Percentiles rank a stretch among this genome's conserved stretches.
phyloP scores from a whole-genome alignment of 2,113 vertebrate genomes.

The Dasypus novemcinctus region DNA sequence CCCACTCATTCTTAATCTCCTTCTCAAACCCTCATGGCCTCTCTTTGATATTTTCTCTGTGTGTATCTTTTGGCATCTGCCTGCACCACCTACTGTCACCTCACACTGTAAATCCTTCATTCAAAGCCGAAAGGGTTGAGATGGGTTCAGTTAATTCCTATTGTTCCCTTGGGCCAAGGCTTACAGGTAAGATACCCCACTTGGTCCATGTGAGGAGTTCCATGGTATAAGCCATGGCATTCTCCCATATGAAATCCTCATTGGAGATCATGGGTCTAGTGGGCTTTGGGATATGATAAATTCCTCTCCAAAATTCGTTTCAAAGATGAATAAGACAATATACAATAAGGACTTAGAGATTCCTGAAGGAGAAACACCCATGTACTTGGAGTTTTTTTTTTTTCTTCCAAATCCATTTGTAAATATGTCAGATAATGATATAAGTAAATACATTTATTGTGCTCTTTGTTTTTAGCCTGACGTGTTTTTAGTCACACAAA shows the following conservation, averaged over 20 bases:
- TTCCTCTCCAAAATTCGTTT: not conserved
- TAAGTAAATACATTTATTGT: not conserved
- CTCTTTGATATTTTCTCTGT: not conserved
- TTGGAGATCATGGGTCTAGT: not conserved
- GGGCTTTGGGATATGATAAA: not conserved
- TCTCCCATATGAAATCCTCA: not conserved
- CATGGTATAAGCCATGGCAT: not conserved
- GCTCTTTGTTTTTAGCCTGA: not conserved
- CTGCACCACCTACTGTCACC: not conserved
- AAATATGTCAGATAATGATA: not conserved
- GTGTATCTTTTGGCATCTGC: slow-evolving; percentile 6
- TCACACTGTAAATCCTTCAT: not conserved
- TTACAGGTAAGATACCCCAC: not conserved
- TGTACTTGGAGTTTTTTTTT: not conserved
- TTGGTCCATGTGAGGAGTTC: not conserved
- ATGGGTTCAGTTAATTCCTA: not conserved
- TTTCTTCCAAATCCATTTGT: not conserved
- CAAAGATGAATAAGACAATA: not conserved
- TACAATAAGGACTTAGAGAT: not conserved
- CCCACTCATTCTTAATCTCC: not conserved
- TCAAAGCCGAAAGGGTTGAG: not conserved
- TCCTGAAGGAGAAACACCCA: not conserved
- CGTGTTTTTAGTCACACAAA: not conserved
- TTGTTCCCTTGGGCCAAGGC: not conserved
- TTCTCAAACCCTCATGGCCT: not conserved